phyloP scores from a whole-genome alignment of 2,888 invertebrate genomes.

The Apamea anceps region DNA sequence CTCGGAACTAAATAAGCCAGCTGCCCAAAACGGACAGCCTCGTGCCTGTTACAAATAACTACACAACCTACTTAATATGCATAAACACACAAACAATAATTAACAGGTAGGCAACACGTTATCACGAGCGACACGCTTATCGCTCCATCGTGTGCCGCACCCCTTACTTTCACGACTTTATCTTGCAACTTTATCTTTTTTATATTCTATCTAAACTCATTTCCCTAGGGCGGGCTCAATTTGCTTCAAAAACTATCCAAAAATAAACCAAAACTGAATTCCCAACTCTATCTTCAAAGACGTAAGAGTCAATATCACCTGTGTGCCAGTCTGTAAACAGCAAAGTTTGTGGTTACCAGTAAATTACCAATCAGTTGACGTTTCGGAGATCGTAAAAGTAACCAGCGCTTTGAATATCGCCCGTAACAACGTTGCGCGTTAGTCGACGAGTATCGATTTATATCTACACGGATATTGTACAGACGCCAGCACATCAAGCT shows the following conservation, averaged over 20 bases:
- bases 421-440: constrained; percentile 52
- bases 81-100: constrained; percentile 62
- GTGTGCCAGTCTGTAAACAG: constrained; percentile 24
- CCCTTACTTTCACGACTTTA: constrained; percentile 70
- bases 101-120: constrained; percentile 57
- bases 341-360: constrained; percentile 59
- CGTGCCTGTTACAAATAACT: constrained; percentile 39
- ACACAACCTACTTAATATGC: constrained; percentile 54
- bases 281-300: constrained; percentile 6
- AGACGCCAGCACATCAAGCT: too few species aligned
- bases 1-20: constrained; percentile 16
- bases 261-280: constrained; percentile 22
- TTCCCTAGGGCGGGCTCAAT: constrained; percentile 68
- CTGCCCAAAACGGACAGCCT: constrained; percentile 15
- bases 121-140: constrained; percentile 39
- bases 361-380: constrained; percentile 71
- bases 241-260: constrained; percentile 43
- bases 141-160: constrained; percentile 53
- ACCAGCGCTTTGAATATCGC: constrained; percentile 66
- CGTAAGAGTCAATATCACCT: constrained; percentile 32
- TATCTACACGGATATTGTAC: constrained; percentile 45
- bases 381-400: constrained; percentile 70
- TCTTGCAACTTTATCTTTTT: constrained; percentile 66
- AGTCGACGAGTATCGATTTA: constrained; percentile 50
- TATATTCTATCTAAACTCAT: constrained; percentile 66